phyloP scores from a whole-genome alignment of 1,140 invertebrate species.

The Ceratina japonica region DNA sequence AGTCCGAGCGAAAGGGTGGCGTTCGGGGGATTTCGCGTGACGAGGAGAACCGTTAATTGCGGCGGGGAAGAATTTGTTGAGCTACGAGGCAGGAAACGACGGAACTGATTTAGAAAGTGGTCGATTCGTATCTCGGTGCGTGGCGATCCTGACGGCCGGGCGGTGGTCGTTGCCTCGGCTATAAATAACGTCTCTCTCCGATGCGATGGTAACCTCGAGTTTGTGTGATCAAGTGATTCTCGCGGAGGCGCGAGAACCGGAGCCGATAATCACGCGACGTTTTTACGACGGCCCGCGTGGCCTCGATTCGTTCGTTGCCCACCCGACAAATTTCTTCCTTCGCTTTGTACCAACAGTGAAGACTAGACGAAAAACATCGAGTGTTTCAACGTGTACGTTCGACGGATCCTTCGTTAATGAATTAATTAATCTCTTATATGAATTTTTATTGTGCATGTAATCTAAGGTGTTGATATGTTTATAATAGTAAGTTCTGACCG shows the following conservation, averaged over 20 bases:
- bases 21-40: constrained; percentile 69
- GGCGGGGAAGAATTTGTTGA: constrained; percentile 58
- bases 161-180: constrained; percentile 54
- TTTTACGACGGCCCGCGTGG: constrained; percentile 38
- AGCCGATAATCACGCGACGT: constrained; percentile 57
- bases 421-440: too few relatives aligned
- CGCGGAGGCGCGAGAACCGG: constrained; percentile 51
- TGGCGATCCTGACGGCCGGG: constrained; percentile 13
- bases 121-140: constrained; percentile 71
- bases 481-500: too few relatives aligned
- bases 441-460: too few relatives aligned
- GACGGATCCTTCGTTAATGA: too few relatives aligned
- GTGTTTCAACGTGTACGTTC: too few relatives aligned
- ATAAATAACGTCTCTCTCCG: constrained; percentile 68
- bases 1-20: constrained; percentile 10
- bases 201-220: constrained; percentile 33
- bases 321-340: not conserved
- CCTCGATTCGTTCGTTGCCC: constrained; percentile 3
- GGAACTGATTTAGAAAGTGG: constrained; percentile 79
- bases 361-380: too few relatives aligned
- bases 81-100: constrained; percentile 75
- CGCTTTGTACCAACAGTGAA: not conserved
- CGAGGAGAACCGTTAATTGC: constrained; percentile 74
- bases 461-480: too few relatives aligned
- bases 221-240: constrained; percentile 63